These are phyloP conservation scores for Cryptoprocta ferox DNA, from an alignment of 2,797 vertebrate genomes.

Conservation along the genomic window DNA sequence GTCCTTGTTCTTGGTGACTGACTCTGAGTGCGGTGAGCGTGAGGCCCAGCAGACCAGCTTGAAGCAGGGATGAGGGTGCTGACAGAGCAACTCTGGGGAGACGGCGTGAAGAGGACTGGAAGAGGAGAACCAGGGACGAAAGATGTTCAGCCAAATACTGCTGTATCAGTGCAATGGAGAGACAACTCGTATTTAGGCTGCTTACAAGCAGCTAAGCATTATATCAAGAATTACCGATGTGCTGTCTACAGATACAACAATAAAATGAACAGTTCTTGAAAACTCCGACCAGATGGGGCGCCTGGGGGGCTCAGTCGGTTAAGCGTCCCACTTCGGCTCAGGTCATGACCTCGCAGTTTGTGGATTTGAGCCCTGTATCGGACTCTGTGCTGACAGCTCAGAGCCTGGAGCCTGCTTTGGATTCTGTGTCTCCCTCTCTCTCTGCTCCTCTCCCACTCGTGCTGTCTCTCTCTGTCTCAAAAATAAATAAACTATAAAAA, in stretches of 20 bases:
- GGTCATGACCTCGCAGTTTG: no score
- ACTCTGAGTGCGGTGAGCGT: rapidly evolving
- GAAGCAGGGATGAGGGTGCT: rapidly evolving
- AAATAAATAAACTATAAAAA: no score
- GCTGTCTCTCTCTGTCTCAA: no score
- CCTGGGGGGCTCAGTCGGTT: no score
- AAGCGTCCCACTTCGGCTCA: no score
- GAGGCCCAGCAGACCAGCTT: rapidly evolving
- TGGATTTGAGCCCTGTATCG: no score
- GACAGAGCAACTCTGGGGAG: rapidly evolving
- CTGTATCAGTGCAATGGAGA: rapidly evolving
- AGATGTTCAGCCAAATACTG: background rate
- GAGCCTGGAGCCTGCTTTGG: no score
- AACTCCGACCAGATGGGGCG: background rate
- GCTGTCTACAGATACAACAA: background rate
- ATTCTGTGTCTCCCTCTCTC: no score
- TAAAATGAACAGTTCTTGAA: background rate
- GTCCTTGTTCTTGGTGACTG: background rate
- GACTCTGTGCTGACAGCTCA: no score
- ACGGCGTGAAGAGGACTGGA: rapidly evolving
- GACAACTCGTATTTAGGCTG: background rate
- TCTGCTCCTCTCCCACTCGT: no score
- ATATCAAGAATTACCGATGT: rapidly evolving
- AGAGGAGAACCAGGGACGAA: no score
- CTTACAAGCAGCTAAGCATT: background rate